Conservation (phyloP, 2,888 invertebrate genomes). For the Phyto melanocephala region DNA sequence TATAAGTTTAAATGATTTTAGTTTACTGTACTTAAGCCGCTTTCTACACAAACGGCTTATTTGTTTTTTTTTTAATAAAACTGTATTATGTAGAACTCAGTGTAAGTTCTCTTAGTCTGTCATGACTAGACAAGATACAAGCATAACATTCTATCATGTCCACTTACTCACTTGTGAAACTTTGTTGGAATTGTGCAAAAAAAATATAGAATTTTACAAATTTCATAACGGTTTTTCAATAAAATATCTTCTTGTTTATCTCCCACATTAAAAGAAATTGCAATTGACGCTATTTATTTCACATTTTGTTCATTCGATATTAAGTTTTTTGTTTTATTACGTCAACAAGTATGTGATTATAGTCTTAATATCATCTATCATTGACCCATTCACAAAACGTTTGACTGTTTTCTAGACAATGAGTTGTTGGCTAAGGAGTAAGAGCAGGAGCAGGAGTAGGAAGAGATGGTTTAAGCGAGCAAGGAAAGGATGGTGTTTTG, state of each 20-base stretch:
- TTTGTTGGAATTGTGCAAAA: no score
- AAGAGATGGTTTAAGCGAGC: background rate
- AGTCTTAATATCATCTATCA: slow-evolving; percentile 55
- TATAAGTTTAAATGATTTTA: no score
- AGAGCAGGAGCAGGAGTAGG: background rate
- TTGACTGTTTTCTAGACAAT: slow-evolving; percentile 37
- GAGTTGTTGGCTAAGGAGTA: background rate
- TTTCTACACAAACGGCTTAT: no score
- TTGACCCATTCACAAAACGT: slow-evolving; percentile 55
- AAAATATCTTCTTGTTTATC: background rate
- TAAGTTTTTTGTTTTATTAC: slow-evolving; percentile 33
- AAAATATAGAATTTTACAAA: no score
- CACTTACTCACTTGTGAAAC: no score
- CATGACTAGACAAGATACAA: no score
- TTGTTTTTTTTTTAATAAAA: no score
- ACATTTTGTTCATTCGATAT: background rate
- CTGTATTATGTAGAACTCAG: no score
- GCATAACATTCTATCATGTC: no score
- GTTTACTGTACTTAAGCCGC: no score
- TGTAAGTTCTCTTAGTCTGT: no score
- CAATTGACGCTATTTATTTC: background rate
- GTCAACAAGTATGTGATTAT: slow-evolving; percentile 55
- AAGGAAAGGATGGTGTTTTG: slow-evolving; percentile 57
- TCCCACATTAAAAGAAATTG: slow-evolving; percentile 29
- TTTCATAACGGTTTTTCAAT: background rate